phyloP scores from a whole-genome alignment of 2,113 vertebrate genomes.

The Danionella cerebrum region DNA sequence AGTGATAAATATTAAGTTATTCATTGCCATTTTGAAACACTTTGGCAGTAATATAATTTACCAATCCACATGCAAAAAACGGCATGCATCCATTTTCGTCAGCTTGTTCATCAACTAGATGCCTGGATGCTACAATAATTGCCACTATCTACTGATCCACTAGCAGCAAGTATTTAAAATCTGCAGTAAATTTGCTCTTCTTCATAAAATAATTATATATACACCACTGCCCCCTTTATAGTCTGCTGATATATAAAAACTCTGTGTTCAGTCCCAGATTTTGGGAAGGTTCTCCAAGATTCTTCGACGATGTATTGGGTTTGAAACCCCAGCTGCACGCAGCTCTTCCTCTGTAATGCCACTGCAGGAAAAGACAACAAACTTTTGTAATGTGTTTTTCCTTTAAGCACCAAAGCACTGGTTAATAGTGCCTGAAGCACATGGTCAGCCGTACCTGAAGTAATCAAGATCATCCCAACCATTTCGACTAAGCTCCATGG shows the following conservation, averaged over 20 bases:
- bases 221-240: too few species aligned
- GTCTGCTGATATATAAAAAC: not conserved
- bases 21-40: too few species aligned
- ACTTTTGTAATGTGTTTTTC: not conserved
- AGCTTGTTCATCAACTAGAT: too few species aligned
- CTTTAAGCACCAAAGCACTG: not conserved
- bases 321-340: constrained; percentile 51
- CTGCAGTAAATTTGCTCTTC: too few species aligned
- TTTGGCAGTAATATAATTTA: too few species aligned
- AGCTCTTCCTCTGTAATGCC: constrained; percentile 68
- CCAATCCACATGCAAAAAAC: too few species aligned
- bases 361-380: constrained; percentile 37
- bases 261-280: constrained; percentile 60
- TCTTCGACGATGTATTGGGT: constrained; percentile 52
- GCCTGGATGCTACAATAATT: too few species aligned
- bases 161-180: too few species aligned
- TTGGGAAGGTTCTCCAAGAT: constrained; percentile 56
- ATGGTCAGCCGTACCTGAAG: constrained; percentile 57
- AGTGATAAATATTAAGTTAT: too few species aligned
- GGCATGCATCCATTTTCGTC: too few species aligned
- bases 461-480: constrained; percentile 69
- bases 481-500: constrained; percentile 60
- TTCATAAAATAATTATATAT: too few species aligned
- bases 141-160: too few species aligned
- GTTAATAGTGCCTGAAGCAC: not conserved